Evolutionary conservation across 1,140 invertebrate species (phyloP).

Genomic region (Globodera ellingtonae): DNA sequence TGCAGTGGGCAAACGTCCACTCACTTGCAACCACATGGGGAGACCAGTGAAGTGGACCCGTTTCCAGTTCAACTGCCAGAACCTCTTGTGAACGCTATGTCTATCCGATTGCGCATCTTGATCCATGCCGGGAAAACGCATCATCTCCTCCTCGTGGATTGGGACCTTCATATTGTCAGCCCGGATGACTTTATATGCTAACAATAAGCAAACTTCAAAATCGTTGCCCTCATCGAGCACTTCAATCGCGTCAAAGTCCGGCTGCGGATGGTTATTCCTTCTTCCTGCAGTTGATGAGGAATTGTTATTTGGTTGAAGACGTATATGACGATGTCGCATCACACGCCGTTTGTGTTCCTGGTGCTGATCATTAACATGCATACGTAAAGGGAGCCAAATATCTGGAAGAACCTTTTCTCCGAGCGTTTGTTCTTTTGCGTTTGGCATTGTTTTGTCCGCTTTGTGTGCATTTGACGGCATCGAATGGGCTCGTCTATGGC

Average conservation of each 20-base stretch:
- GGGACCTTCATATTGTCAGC: constrained; percentile 27
- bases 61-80: constrained; percentile 34
- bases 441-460: constrained; percentile 41
- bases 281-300: neutral
- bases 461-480: constrained; percentile 46
- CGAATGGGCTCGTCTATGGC: constrained; percentile 49
- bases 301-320: constrained; percentile 5
- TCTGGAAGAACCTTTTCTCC: neutral
- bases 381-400: neutral
- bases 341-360: constrained; percentile 4
- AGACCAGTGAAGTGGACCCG: constrained; percentile 17
- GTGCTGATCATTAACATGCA: constrained; percentile 4
- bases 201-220: neutral
- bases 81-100: constrained; percentile 21
- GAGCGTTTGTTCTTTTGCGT: constrained; percentile 28
- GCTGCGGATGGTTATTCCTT: too few species aligned
- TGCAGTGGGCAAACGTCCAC: neutral
- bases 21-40: constrained; percentile 22
- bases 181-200: neutral
- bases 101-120: neutral
- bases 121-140: constrained; percentile 27
- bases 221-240: constrained; percentile 19
- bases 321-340: neutral
- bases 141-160: constrained; percentile 52
- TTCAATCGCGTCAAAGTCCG: constrained; percentile 28